phyloP scores from a whole-genome alignment of 2,113 vertebrate genomes.

The Riparia riparia region DNA sequence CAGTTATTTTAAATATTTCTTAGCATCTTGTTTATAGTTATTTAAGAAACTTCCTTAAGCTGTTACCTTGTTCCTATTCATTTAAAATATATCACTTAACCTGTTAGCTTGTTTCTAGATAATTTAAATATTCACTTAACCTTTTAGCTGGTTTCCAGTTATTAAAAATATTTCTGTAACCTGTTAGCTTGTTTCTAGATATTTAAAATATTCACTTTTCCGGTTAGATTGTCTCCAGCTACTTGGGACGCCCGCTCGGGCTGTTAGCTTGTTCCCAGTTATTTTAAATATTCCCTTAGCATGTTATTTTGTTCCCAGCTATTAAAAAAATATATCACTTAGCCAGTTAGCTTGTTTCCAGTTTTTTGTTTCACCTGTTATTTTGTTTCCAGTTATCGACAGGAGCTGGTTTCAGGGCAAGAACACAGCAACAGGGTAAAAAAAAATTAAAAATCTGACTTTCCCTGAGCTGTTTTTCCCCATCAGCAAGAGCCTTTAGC shows the following conservation, averaged over 20 bases:
- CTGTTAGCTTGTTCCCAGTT: no score
- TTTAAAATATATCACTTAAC: no score
- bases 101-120: no score
- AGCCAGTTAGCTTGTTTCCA: not conserved
- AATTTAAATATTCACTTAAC: no score
- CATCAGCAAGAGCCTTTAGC: not conserved
- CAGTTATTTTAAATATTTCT: not conserved
- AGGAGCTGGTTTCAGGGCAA: not conserved
- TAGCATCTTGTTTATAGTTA: rapidly evolving
- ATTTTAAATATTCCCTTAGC: no score
- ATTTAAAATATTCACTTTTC: no score
- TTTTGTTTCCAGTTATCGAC: not conserved
- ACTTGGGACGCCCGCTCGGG: no score
- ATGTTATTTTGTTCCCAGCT: not conserved
- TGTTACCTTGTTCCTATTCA: not conserved
- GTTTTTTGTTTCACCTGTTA: not conserved
- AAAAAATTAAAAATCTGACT: not conserved
- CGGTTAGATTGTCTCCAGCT: no score
- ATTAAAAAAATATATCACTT: not conserved
- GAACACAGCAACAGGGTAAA: not conserved
- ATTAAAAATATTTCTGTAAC: not conserved
- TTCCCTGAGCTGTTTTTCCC: not conserved
- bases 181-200: no score
- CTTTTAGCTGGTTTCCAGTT: not conserved
- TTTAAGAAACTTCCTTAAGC: rapidly evolving